Evolutionary conservation across 2,888 invertebrate genomes (phyloP), one percentile per base, ranked within the genome.

Genomic region (Plusia festucae): DNA sequence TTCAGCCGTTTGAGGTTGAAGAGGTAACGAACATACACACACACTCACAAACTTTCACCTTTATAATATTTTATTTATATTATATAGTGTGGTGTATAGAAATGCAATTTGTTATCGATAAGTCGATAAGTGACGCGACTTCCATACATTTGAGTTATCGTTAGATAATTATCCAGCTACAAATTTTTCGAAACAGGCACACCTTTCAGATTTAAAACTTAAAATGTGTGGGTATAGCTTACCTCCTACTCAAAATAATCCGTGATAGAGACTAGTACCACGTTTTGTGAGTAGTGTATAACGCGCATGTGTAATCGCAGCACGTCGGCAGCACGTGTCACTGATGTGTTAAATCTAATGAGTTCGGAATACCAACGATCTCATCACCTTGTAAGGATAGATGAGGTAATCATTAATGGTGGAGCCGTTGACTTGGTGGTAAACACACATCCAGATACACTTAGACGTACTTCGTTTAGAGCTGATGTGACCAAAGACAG

Each of bases 291-390:
- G 40, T 40, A n/a, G 6, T 40, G 15, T 34, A 34, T 15, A 40
- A n/a, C n/a, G 20, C 15, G 15, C 22, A 52, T 52, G n/a, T 24
- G 24, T 22, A 73, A 62, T 71, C 61, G n/a, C 18, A 55, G 40
- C 73, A 76, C 58, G 71, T 58, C 24, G 52, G 4, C 22, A 46
- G 60, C 71, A 40, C 73, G 56, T 73, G 73, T 73, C 61, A 51
- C 59, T 53, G 18, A 73, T 75, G 73, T 73, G 73, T 66, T 76
- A 57, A 73, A 76, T 59, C 58, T 51, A 71, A 73, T 72, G 27
- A 8, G n/a, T 22, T 22, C 20, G 16, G 73, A 71, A 76, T 73
- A 73, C 59, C 66, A 76, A 73, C 44, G 34, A 73, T 20, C 30
- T 51, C 58, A 13, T 52, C 58, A 71, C 73, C 72, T 76, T 53